Conservation (phyloP, 2,113 vertebrate genomes). For the Stigmatopora nigra region DNA sequence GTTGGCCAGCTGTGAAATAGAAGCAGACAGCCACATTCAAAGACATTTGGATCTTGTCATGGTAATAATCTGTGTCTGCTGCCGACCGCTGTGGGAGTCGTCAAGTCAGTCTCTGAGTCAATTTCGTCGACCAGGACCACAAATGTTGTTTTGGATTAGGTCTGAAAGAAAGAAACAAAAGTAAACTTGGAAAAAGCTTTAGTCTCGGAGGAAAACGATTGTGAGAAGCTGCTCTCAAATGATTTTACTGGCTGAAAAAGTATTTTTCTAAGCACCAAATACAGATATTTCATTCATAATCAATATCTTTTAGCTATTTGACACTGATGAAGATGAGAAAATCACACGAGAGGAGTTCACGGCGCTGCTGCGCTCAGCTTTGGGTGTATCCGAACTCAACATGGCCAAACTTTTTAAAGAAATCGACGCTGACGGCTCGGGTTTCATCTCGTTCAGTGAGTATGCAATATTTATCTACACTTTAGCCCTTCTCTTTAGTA, state of each 20-base stretch:
- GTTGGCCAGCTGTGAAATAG: background rate
- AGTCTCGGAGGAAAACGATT: background rate
- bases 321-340: slow-evolving; percentile 81
- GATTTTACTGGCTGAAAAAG: background rate
- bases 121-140: slow-evolving; percentile 16
- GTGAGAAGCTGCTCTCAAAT: too few species aligned
- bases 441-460: slow-evolving; percentile 85
- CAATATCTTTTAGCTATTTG: slow-evolving; percentile 77
- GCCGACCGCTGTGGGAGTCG: slow-evolving; percentile 10
- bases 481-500: background rate
- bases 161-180: background rate
- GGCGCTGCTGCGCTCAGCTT: slow-evolving; percentile 78
- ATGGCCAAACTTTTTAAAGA: slow-evolving; percentile 83
- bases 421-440: slow-evolving; percentile 79
- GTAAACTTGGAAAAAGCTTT: background rate
- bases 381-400: slow-evolving; percentile 82
- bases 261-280: background rate
- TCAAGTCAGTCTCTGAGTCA: slow-evolving; percentile 14
- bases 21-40: slow-evolving; percentile 32
- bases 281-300: background rate
- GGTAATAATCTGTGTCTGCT: slow-evolving; percentile 46
- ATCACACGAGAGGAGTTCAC: slow-evolving; percentile 84
- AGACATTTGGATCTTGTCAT: slow-evolving; percentile 39
- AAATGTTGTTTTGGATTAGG: slow-evolving; percentile 25
- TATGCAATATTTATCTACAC: slow-evolving; percentile 9